Evolutionary conservation across 1,140 invertebrate species (phyloP).

Genomic region (Monomorium pharaonis): DNA sequence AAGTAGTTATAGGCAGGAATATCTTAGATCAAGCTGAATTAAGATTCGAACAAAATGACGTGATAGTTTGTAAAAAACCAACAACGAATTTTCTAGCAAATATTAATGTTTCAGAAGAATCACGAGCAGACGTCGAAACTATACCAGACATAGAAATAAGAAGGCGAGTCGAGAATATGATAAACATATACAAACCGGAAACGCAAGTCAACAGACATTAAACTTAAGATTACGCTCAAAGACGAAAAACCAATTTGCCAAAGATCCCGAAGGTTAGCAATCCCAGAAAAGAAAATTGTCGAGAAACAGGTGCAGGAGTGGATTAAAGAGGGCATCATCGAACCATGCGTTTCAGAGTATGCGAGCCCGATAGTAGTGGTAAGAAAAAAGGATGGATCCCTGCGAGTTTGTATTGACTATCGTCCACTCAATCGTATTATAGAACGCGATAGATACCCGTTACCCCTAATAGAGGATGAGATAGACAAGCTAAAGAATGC

Average conservation of each 20-base stretch:
- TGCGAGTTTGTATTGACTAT: slow-evolving; percentile 20
- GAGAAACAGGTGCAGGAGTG: slow-evolving; percentile 7
- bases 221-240: slow-evolving; percentile 22
- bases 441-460: neutral
- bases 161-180: neutral
- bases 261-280: slow-evolving; percentile 9
- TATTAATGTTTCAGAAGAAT: neutral
- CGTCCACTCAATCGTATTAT: slow-evolving; percentile 16
- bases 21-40: slow-evolving; percentile 23
- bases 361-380: slow-evolving; percentile 16
- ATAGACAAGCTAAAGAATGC: neutral
- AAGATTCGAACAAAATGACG: neutral
- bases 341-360: slow-evolving; percentile 22
- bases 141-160: neutral
- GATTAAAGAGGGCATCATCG: neutral
- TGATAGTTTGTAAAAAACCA: neutral
- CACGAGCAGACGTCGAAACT: neutral
- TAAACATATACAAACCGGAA: neutral
- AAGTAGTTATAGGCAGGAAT: neutral
- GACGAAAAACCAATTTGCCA: neutral
- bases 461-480: slow-evolving; percentile 12
- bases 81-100: neutral
- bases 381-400: slow-evolving; percentile 22
- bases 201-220: neutral
- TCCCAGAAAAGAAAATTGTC: neutral